Evolutionary conservation across 1,140 invertebrate species (phyloP).

Genomic region (Micrasema longulum): DNA sequence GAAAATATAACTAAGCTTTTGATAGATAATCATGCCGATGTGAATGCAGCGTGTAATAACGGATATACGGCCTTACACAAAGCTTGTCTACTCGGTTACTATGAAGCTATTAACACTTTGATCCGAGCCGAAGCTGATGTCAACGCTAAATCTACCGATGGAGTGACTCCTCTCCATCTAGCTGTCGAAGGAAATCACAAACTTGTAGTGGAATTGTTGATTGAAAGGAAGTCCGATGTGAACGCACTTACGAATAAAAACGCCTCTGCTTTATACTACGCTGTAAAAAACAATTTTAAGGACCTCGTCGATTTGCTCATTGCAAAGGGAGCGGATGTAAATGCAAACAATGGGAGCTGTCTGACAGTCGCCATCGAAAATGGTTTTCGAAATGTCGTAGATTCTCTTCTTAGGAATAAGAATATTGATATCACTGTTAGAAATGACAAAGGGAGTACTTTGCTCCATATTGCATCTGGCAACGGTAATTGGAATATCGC

Average conservation of each 20-base stretch:
- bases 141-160: not conserved
- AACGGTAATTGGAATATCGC: not conserved
- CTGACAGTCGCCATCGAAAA: not conserved
- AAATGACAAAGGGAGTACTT: not conserved
- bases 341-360: not conserved
- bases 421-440: not conserved
- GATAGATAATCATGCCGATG: not conserved
- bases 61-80: not conserved
- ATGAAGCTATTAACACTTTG: conserved; percentile 1
- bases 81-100: not conserved
- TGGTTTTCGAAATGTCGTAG: not conserved
- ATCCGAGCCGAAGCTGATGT: not conserved
- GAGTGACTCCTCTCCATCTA: not conserved
- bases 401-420: conserved; percentile 3
- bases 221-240: not conserved
- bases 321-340: not conserved
- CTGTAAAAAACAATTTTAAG: not conserved
- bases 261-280: not conserved
- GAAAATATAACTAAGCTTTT: not conserved
- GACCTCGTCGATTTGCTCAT: conserved; percentile 2
- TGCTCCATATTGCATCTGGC: not conserved
- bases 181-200: conserved; percentile 15
- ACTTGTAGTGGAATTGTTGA: not conserved
- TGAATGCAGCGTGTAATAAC: not conserved
- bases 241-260: not conserved